phyloP scores from a whole-genome alignment of 2,888 invertebrate species.

The Anoncus sp. region DNA sequence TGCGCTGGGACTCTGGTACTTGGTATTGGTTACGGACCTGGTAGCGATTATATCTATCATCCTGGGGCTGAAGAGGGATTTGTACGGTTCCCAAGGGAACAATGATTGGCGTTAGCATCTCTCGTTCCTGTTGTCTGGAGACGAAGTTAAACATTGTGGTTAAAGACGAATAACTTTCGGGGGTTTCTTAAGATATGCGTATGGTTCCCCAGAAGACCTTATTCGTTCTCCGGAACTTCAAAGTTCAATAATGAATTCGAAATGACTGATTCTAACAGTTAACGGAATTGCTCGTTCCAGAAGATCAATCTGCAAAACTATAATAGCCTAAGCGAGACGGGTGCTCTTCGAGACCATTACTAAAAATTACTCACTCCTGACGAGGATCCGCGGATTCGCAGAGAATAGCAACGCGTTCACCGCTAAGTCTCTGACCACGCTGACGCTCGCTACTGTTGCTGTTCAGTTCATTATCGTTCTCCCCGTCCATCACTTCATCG shows the following conservation, averaged over 20 bases:
- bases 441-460: constrained; percentile 89
- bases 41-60: constrained; percentile 77
- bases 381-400: constrained; percentile 91
- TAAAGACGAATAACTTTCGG: background rate
- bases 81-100: constrained; percentile 79
- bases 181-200: background rate
- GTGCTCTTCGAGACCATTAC: background rate
- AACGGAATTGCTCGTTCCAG: too few relatives aligned
- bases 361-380: constrained; percentile 83
- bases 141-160: background rate
- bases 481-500: constrained; percentile 93
- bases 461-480: constrained; percentile 89
- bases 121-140: constrained; percentile 78
- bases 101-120: constrained; percentile 80
- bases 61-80: constrained; percentile 77
- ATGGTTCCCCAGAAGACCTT: background rate
- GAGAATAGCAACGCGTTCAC: constrained; percentile 94
- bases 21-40: constrained; percentile 79
- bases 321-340: background rate
- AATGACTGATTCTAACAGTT: background rate
- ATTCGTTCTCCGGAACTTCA: background rate
- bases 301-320: too few relatives aligned
- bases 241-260: background rate
- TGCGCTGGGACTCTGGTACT: constrained; percentile 78
- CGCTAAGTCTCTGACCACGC: constrained; percentile 89